Conservation (phyloP, 2,797 vertebrate genomes). For the Cichlasoma orientale region DNA sequence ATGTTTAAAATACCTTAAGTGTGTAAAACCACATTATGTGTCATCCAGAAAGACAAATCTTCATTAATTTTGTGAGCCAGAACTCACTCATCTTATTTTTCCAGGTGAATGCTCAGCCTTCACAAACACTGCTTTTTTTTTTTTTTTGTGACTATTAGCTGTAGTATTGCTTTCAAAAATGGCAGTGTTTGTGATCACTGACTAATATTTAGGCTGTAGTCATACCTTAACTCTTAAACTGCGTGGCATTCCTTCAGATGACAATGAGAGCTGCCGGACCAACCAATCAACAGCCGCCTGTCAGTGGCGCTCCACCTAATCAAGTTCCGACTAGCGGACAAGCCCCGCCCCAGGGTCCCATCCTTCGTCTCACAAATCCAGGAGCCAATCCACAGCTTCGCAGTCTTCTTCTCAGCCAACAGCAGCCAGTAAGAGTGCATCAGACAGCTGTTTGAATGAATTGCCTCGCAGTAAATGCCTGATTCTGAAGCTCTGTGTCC, state of each 20-base stretch:
- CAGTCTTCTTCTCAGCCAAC: constrained; percentile 92
- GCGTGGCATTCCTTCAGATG: constrained; percentile 62
- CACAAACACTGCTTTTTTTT: neutral
- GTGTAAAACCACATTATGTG: neutral
- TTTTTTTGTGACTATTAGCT: neutral
- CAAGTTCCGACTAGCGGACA: constrained; percentile 81
- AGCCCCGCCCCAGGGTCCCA: constrained; percentile 79
- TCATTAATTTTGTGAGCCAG: neutral
- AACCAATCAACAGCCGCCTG: constrained; percentile 76
- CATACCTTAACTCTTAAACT: neutral
- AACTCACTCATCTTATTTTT: neutral
- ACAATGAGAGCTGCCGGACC: constrained; percentile 82
- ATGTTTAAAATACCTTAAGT: neutral
- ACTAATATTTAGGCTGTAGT: neutral
- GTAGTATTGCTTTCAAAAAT: neutral
- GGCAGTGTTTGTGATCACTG: neutral
- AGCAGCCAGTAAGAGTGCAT: constrained; percentile 85
- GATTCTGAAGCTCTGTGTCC: constrained; percentile 18
- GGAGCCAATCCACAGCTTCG: constrained; percentile 93
- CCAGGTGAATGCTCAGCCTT: neutral
- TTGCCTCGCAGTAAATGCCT: neutral
- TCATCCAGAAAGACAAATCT: neutral
- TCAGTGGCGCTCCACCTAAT: constrained; percentile 80
- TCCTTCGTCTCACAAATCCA: constrained; percentile 90
- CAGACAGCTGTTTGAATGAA: neutral